A percentile compares a stretch with the other conserved stretches of the same genome.
phyloP scores from a whole-genome alignment of 2,113 vertebrate genomes.

The Nesogale talazaci region DNA sequence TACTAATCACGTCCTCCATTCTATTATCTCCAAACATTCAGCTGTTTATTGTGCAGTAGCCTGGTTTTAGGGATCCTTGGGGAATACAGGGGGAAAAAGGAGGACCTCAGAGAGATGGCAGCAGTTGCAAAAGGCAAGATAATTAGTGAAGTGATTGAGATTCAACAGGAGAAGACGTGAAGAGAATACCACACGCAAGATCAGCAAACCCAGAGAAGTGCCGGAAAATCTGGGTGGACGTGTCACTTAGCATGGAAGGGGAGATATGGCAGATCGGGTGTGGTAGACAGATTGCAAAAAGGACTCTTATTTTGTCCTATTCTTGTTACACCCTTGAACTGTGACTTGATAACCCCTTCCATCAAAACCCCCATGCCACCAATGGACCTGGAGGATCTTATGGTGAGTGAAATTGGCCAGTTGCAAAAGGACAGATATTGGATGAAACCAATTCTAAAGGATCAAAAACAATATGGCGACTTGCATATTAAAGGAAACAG shows the following conservation, averaged over 20 bases:
- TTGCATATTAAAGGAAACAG: no score
- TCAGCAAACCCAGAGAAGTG: not conserved
- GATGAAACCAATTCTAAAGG: no score
- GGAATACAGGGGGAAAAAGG: not conserved
- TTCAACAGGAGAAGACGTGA: not conserved
- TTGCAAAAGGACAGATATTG: no score
- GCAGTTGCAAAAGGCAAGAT: not conserved
- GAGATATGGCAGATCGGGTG: not conserved
- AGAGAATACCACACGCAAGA: not conserved
- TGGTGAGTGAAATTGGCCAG: no score
- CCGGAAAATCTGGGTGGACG: not conserved
- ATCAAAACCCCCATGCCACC: not conserved
- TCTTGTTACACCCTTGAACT: not conserved
- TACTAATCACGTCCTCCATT: not conserved
- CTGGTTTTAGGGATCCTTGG: not conserved
- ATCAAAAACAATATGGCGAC: no score
- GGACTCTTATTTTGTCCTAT: not conserved
- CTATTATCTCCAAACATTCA: constrained; percentile 1
- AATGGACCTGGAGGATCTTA: not conserved
- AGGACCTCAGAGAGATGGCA: not conserved
- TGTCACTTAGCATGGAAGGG: not conserved
- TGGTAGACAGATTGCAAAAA: not conserved
- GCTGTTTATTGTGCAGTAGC: constrained; percentile 1
- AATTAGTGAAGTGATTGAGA: constrained; percentile 19
- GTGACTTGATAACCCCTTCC: not conserved